Conservation (phyloP, 2,113 vertebrate genomes). For the Origma solitaria region DNA sequence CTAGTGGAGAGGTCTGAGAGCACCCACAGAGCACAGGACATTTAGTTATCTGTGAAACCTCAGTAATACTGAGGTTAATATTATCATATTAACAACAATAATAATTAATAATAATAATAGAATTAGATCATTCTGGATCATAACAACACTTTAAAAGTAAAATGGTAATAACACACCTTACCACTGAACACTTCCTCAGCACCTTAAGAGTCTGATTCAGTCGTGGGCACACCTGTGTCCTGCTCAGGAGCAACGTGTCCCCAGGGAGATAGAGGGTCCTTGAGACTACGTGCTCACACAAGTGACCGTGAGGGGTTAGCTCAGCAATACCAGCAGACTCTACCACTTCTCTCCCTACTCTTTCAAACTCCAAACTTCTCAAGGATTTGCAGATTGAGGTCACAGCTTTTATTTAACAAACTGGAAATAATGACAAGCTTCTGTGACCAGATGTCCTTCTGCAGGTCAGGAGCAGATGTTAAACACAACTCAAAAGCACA, state of each 20-base stretch:
- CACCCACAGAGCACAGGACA: neutral
- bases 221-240: accelerated
- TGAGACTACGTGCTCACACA: accelerated
- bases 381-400: neutral
- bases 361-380: neutral
- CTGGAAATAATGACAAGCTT: neutral
- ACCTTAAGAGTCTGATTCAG: neutral
- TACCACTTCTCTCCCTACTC: neutral
- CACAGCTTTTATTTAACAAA: neutral
- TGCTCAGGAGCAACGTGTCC: neutral
- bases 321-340: neutral
- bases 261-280: neutral
- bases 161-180: neutral
- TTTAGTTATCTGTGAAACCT: neutral
- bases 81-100: no score
- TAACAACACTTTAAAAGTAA: neutral
- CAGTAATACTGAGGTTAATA: neutral
- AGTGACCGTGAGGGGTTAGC: neutral
- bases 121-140: neutral
- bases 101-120: no score
- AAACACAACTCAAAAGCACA: neutral
- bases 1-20: neutral
- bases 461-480: neutral
- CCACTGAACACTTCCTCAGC: neutral
- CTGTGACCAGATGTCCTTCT: neutral